Conservation (phyloP, 2,888 invertebrate species). For the Nephrocerus scutellatus region DNA sequence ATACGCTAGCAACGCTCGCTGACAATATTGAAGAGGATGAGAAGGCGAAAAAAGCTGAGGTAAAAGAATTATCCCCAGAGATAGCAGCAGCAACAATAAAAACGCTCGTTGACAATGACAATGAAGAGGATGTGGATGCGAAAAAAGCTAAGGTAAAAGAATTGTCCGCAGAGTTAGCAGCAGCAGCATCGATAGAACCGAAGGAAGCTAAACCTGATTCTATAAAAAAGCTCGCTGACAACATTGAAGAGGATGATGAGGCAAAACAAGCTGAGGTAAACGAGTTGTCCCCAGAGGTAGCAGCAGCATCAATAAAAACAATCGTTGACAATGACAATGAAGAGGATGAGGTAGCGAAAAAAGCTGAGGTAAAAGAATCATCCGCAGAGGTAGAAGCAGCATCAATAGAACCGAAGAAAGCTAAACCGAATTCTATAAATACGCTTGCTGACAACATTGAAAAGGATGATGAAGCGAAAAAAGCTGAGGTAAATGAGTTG, state of each 20-base stretch:
- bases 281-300: too few species aligned
- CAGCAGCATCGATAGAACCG: slow-evolving; percentile 2
- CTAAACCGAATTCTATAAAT: slow-evolving; percentile 22
- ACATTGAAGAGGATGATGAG: too few species aligned
- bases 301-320: slow-evolving; percentile 3
- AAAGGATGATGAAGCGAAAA: slow-evolving; percentile 1
- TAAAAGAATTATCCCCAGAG: too few species aligned
- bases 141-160: slow-evolving; percentile 14
- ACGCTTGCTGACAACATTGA: background rate
- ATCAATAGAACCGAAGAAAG: slow-evolving; percentile 6
- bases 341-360: too few species aligned
- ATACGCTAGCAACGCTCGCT: too few species aligned
- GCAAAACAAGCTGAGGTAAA: too few species aligned
- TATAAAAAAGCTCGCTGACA: too few species aligned
- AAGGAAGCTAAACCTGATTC: slow-evolving; percentile 14
- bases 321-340: background rate
- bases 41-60: too few species aligned
- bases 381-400: background rate
- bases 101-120: slow-evolving; percentile 10
- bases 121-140: slow-evolving; percentile 7
- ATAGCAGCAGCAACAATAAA: slow-evolving; percentile 5
- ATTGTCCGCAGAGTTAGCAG: slow-evolving; percentile 14
- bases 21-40: too few species aligned
- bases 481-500: slow-evolving; percentile 11
- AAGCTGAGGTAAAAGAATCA: too few species aligned